Evolutionary conservation across 92 coral and sea anemone genomes (phyloP), one percentile per base, ranked within the genome.

Genomic region (Bergia sp.): DNA sequence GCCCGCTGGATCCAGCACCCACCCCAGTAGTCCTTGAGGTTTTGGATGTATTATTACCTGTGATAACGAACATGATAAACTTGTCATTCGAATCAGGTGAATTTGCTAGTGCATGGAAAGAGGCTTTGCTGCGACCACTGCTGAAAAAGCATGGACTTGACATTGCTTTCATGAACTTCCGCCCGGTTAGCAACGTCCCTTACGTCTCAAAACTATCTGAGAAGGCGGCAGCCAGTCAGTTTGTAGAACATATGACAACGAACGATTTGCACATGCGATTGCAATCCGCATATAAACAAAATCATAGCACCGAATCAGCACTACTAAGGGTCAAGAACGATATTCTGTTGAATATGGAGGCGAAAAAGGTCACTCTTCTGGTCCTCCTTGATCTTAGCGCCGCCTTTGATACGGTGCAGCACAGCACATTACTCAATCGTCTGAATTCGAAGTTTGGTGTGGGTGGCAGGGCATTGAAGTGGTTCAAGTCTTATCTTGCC

Each of bases 101-200:
- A 7, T 89, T 93, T 65, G 85, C 96, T 41, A 53, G 29, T 42
- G 45, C 86, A 36, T 91, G 91, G 94, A 90, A 87, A 71, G 89
- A 93, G 88, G 91, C 96, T 20, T 71, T 89, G 29, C 88, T 93
- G 37, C 79, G 36, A n/a, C 96, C 96, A 0, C 18, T 67, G 66
- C 81, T 91, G 12, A 93, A 91, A 86, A 93, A 86, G 77, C 23
- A 37, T 57, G 91, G 89, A 23, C 81, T 91, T 44, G 92, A 89
- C 77, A 66, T 57, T 37, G 88, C 86, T 64, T 91, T 73, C 39
- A 86, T 80, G 85, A 93, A 93, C 74, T 88, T 85, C 89, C 86
- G 96, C 67, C 96, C 96, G 8, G 88, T 93, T 43, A 91, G 90
- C 67, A 90, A 90, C 45, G 73, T 90, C 18, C 79, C 93, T 5